These are phyloP conservation scores for Branchinecta lynchi DNA, from an alignment of 1,140 invertebrate genomes.

Conservation along the genomic window DNA sequence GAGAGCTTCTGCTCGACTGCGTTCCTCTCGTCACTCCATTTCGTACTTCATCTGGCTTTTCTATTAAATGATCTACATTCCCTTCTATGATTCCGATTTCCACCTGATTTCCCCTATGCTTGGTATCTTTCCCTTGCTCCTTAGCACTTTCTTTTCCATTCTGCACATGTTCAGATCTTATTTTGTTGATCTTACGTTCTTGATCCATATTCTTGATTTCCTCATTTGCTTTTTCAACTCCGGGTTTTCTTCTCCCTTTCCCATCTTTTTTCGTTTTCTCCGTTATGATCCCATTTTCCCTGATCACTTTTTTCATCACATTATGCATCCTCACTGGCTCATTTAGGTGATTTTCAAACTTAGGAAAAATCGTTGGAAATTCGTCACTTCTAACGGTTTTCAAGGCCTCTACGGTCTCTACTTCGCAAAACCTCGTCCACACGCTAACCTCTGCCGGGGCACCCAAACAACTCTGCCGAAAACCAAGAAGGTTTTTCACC, in stretches of 20 bases:
- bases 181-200: too few species aligned
- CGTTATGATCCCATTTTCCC: slow-evolving; percentile 23
- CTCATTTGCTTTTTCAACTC: not conserved
- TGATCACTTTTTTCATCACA: slow-evolving; percentile 54
- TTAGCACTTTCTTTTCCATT: too few species aligned
- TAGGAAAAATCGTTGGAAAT: slow-evolving; percentile 16
- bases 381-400: slow-evolving; percentile 26
- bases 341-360: slow-evolving; percentile 67
- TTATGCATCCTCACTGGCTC: slow-evolving; percentile 73
- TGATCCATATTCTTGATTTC: too few species aligned
- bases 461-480: slow-evolving; percentile 55
- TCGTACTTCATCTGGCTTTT: too few species aligned
- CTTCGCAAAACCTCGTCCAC: slow-evolving; percentile 85
- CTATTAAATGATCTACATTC: too few species aligned
- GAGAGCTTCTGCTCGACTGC: slow-evolving; percentile 10
- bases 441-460: slow-evolving; percentile 67
- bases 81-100: too few species aligned
- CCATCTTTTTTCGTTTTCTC: slow-evolving; percentile 22
- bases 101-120: too few species aligned
- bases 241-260: slow-evolving; percentile 8
- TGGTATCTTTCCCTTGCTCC: too few species aligned
- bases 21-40: slow-evolving; percentile 30
- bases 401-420: slow-evolving; percentile 48
- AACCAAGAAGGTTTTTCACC: slow-evolving; percentile 40
- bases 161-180: too few species aligned